phyloP scores from a whole-genome alignment of 2,113 vertebrate genomes.

The Mustelus asterias region DNA sequence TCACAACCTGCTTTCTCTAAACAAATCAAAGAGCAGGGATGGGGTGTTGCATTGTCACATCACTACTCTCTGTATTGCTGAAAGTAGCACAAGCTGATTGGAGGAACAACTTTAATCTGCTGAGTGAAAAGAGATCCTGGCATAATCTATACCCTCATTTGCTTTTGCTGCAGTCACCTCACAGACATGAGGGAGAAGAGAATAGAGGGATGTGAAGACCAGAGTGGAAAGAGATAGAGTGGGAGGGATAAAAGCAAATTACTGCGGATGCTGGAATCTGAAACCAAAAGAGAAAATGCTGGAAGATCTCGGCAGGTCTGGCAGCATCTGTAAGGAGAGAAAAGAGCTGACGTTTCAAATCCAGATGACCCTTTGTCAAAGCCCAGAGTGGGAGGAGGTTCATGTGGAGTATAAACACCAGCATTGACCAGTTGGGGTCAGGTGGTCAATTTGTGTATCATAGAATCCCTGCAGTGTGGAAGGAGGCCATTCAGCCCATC shows the following conservation, averaged over 20 bases:
- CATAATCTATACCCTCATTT: not conserved
- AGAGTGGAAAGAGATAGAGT: not conserved
- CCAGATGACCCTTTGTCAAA: too few species aligned
- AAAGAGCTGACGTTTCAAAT: too few species aligned
- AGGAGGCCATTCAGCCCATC: too few species aligned
- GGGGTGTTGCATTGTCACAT: not conserved
- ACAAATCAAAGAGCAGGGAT: too few species aligned
- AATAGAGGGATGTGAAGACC: not conserved
- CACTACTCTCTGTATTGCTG: not conserved
- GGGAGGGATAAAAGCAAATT: too few species aligned
- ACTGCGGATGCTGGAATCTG: too few species aligned
- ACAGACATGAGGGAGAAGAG: not conserved
- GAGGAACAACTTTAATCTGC: not conserved
- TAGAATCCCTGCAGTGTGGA: too few species aligned
- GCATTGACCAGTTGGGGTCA: not conserved
- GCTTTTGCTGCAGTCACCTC: not conserved
- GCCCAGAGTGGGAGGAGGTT: not conserved
- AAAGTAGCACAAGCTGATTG: not conserved
- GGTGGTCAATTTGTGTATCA: not conserved
- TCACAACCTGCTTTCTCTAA: not conserved
- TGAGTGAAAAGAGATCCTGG: not conserved
- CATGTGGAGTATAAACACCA: not conserved
- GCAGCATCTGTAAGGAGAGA: too few species aligned
- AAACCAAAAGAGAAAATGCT: too few species aligned
- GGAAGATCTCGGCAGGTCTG: too few species aligned